phyloP scores from a whole-genome alignment of 1,140 invertebrate genomes.

The Macrobrachium rosenbergii region DNA sequence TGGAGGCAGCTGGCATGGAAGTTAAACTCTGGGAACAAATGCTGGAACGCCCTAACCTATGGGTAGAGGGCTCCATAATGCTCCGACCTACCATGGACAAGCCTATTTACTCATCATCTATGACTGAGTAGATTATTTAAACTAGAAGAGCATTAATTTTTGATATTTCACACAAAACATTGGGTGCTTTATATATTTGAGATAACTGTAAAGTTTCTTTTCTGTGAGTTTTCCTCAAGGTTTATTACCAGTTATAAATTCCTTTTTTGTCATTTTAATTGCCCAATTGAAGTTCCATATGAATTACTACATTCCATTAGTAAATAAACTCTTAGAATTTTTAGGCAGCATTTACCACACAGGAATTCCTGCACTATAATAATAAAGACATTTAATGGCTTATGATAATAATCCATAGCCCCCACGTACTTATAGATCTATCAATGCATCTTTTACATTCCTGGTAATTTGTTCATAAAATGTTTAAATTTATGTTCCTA shows the following conservation, averaged over 20 bases:
- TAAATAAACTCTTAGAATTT: no score
- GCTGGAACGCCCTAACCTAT: conserved; percentile 93
- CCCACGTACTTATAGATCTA: no score
- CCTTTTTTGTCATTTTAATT: no score
- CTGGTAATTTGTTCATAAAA: background rate
- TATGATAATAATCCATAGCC: no score
- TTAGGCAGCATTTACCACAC: no score
- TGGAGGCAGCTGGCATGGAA: conserved; percentile 94
- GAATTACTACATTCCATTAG: no score
- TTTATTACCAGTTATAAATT: no score
- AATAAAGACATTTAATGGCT: no score
- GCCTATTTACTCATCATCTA: conserved; percentile 64
- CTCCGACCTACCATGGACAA: conserved; percentile 80
- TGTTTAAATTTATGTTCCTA: conserved; percentile 50
- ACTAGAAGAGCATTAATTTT: background rate
- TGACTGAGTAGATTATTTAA: conserved; percentile 41
- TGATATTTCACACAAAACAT: background rate
- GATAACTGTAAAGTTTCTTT: background rate
- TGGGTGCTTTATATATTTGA: background rate
- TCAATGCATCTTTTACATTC: no score
- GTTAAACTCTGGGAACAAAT: conserved; percentile 92
- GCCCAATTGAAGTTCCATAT: no score
- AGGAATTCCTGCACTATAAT: no score
- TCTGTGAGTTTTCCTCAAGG: background rate
- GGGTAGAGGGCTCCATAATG: conserved; percentile 92